Conservation (phyloP, 2,888 invertebrate species). For the Eledone cirrhosa region DNA sequence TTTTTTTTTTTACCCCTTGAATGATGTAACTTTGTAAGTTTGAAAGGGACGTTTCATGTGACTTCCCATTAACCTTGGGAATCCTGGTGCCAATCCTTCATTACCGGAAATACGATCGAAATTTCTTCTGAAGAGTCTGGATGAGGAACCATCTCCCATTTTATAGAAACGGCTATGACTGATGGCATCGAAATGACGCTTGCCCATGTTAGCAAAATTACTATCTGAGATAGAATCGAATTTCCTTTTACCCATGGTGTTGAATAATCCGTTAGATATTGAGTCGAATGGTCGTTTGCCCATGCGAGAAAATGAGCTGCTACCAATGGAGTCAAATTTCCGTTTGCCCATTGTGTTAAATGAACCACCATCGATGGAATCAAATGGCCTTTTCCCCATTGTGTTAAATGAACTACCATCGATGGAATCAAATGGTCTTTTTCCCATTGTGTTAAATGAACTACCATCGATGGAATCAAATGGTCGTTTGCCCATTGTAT, state of each 20-base stretch:
- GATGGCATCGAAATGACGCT: not conserved
- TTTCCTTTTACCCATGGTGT: not conserved
- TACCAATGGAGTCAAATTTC: not conserved
- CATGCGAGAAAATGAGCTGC: not conserved
- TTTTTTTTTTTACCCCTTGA: no score
- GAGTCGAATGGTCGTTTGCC: not conserved
- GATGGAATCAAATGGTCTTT: not conserved
- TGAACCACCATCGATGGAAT: not conserved
- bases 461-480: conserved; percentile 4
- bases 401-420: not conserved
- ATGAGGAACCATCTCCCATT: not conserved
- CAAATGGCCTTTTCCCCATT: not conserved
- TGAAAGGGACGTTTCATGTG: no score
- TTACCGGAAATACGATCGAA: not conserved
- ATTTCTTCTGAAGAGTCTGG: not conserved
- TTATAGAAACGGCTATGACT: not conserved
- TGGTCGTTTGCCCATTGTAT: not conserved
- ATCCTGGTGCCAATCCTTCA: no score
- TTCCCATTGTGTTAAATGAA: not conserved
- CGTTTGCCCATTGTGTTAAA: not conserved
- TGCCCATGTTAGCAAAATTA: not conserved
- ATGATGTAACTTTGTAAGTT: no score
- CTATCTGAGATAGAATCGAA: not conserved
- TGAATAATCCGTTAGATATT: not conserved
- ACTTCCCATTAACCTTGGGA: no score